Evolutionary conservation across 2,888 invertebrate genomes (phyloP), one percentile per base, ranked within the genome.

Genomic region (Pedicia rivosa): DNA sequence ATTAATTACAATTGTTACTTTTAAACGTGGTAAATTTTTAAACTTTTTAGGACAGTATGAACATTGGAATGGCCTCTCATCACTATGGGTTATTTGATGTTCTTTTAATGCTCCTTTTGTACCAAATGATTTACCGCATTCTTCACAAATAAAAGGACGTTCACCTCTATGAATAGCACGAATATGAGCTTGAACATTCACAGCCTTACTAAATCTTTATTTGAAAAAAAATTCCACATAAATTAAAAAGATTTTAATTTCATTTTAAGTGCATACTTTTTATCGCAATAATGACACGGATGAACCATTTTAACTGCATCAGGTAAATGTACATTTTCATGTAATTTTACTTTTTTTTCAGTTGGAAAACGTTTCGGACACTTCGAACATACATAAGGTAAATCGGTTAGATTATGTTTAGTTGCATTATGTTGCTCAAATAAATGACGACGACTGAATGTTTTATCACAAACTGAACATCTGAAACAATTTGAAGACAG

Each of bases 51-150:
- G 48, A 30, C 60, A 61, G 16, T 59, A 54, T 2, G 53, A 47
- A 46, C 66, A 66, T 29, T 54, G 53, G 43, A 57, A 65, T 0
- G 64, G 65, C 3, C 58, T 55, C 5, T 59, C 62, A 2, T 63
- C 61, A 12, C 61, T 62, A 42, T 67, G 66, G 2, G 61, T 62
- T 5, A 64, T 51, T 40, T 62, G 57, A 47, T 67, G 66, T 42
- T 65, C 65, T 26, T 59, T 63, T 0, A 66, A 47, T 2, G 65
- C 63, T 2, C 65, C 63, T 31, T 60, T 57, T 4, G 65, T 63
- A 20, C 62, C 62, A 13, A 64, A 56, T 9, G 60, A 56, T 37
- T 62, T 59, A 1, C 64, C 64, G 44, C 66, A 66, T 38, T 57
- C 54, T 39, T 65, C 64, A 41, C 66, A 66, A 10, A 64, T 55